phyloP scores from a whole-genome alignment of 30 jellyfish, hydroid and myxozoan genomes.

The Turritopsis rubra region DNA sequence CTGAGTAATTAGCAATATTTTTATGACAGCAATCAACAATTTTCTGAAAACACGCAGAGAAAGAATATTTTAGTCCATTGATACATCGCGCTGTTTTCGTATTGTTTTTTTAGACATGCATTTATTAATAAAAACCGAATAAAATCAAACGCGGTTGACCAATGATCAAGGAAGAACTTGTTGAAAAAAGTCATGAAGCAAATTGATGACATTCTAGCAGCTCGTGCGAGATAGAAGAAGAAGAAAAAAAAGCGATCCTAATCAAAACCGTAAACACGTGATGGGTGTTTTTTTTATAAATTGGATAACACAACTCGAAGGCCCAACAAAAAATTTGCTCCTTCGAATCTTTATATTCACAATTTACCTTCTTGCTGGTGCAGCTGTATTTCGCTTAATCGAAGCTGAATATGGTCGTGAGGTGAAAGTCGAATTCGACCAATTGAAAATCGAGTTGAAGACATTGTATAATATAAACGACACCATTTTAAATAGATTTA shows the following conservation, averaged over 20 bases:
- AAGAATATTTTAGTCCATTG: neutral
- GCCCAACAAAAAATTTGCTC: constrained; percentile 75
- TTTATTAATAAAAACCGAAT: neutral
- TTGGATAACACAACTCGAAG: constrained; percentile 75
- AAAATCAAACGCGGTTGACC: neutral
- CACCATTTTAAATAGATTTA: constrained; percentile 43
- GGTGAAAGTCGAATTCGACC: constrained; percentile 55
- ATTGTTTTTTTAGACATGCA: neutral
- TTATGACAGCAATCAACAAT: neutral
- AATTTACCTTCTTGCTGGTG: constrained; percentile 70
- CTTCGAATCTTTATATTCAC: constrained; percentile 55
- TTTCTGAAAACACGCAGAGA: neutral
- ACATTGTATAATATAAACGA: constrained; percentile 73
- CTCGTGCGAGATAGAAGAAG: neutral
- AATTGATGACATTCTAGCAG: neutral
- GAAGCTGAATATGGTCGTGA: constrained; percentile 54
- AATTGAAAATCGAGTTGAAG: constrained; percentile 42
- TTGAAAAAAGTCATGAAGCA: neutral
- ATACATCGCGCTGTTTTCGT: neutral
- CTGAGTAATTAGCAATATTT: too few relatives aligned
- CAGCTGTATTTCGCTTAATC: constrained; percentile 70
- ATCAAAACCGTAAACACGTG: neutral
- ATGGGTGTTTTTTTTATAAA: constrained; percentile 89
- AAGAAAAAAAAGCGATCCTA: neutral
- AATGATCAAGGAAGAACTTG: too few relatives aligned